Base-by-base conservation (phyloP, 1,140 invertebrate species). In the Cydia pomonella region DNA sequence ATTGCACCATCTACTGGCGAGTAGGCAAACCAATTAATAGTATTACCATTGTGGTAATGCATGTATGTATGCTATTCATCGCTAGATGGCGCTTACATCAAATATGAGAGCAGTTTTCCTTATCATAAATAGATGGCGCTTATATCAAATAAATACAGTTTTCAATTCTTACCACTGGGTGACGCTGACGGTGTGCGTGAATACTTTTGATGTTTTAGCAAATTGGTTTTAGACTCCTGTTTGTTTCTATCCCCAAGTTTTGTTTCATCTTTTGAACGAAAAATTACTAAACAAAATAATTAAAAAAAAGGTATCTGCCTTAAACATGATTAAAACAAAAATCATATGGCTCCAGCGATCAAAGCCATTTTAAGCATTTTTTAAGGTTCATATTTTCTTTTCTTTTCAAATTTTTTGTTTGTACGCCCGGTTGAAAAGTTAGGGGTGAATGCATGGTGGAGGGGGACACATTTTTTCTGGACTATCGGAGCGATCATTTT, bases 121-220 rank as follows among this genome's bases (percentile, higher is more conserved):
- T 53, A 18, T 76, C 3, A 18, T n/a, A 23, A 41, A 69, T 77
- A 84, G 81, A 79, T 83, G 82, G 72, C 77, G 21, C 18, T 74
- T 1, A 27, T n/a, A 69, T 75, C 18, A 44, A 44, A 1, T 62
- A 6, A 2, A 41, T 13, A 59, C 41, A 77, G 79, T 74, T 69
- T 73, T 50, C 75, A 69, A 12, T 29, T 72, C 73, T 10, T 73
- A 13, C n/a, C 50, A 76, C 73, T 16, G 74, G 75, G 59, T 73
- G 72, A 25, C 72, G 38, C 59, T 44, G 33, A 38, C 27, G 29
- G 3, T 25, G 4, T 7, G 10, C n/a, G 7, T 25, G 21, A 27
- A 27, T 63, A 23, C 18, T 13, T 21, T 25, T 63, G n/a, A 63
- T 13, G 2, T 44, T 44, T 44, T 44, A 41, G n/a, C n/a, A n/a